A percentile compares a stretch with the other conserved stretches of the same genome.
Conservation (phyloP, 2,797 vertebrate species). For the Channallabes apus region DNA sequence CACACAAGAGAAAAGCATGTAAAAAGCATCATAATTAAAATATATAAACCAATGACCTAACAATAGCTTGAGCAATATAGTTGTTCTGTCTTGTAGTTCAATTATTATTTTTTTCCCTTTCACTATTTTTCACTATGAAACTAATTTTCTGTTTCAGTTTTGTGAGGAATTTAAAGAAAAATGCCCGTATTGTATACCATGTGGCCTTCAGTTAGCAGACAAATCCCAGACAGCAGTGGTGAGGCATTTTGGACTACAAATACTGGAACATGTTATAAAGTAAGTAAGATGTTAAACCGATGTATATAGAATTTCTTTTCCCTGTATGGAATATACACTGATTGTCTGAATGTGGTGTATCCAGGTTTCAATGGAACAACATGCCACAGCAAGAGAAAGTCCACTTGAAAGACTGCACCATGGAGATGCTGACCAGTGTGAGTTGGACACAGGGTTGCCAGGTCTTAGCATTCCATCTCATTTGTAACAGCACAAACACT, state of each 20-base stretch:
- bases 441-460: conserved; percentile 55
- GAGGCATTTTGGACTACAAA: conserved; percentile 95
- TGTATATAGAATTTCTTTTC: too few species aligned
- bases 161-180: conserved; percentile 98
- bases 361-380: conserved; percentile 92
- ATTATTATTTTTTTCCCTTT: background rate
- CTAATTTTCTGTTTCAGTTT: conserved; percentile 74
- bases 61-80: too few species aligned
- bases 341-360: background rate
- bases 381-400: conserved; percentile 91
- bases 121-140: too few species aligned
- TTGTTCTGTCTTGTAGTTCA: background rate
- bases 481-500: too few species aligned
- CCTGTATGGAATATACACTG: background rate
- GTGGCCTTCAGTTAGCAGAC: conserved; percentile 88
- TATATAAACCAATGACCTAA: background rate
- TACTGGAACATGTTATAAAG: conserved; percentile 97
- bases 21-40: too few species aligned
- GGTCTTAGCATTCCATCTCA: too few species aligned
- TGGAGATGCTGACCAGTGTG: conserved; percentile 88
- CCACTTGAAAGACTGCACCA: conserved; percentile 90
- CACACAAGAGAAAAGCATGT: too few species aligned
- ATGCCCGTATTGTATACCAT: conserved; percentile 87
- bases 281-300: conserved; percentile 69
- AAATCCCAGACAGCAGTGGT: conserved; percentile 88